phyloP scores from a whole-genome alignment of 2,113 vertebrate genomes.

The Oreochromis aureus region DNA sequence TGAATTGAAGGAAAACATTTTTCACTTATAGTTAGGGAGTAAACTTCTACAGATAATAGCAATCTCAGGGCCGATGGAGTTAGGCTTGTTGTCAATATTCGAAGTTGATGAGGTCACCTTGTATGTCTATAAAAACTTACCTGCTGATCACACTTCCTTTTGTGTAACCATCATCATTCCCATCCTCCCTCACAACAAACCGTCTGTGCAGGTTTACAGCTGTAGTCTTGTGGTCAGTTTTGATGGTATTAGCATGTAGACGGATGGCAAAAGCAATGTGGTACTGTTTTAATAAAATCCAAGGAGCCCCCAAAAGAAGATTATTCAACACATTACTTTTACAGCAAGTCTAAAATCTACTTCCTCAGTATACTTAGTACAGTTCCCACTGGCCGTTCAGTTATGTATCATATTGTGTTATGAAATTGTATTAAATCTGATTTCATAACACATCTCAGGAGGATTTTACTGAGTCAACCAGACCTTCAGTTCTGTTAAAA shows the following conservation, averaged over 20 bases:
- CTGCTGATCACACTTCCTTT: background rate
- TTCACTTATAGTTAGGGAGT: background rate
- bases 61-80: background rate
- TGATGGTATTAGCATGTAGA: background rate
- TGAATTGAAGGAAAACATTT: background rate
- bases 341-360: background rate
- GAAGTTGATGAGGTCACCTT: background rate
- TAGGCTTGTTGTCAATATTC: rapidly evolving
- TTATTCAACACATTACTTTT: background rate
- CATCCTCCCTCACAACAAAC: background rate
- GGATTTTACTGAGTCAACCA: background rate
- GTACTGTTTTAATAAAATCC: background rate
- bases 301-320: rapidly evolving
- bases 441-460: background rate
- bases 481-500: background rate
- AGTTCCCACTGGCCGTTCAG: background rate
- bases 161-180: background rate
- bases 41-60: background rate
- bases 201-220: background rate
- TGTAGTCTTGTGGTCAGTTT: background rate
- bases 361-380: background rate
- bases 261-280: background rate
- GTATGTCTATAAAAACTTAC: background rate
- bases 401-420: background rate
- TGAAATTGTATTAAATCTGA: background rate